Conservation (phyloP, 2,113 vertebrate species). For the Cryptotis parvus region DNA sequence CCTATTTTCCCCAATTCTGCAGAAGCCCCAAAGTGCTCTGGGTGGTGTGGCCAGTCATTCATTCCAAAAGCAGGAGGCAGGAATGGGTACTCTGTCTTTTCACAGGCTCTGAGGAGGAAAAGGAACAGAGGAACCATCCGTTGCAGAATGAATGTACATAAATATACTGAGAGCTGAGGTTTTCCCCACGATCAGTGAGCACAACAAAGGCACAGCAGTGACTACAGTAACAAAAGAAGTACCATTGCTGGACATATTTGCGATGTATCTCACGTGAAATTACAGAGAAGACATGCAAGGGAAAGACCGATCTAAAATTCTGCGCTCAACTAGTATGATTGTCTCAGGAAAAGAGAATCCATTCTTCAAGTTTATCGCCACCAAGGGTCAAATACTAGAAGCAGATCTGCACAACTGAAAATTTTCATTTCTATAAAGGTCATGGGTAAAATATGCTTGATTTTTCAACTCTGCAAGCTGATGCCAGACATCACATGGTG, state of each 20-base stretch:
- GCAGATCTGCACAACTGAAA: background rate
- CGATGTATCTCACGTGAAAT: background rate
- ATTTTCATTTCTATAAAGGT: slow-evolving; percentile 53
- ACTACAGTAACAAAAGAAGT: background rate
- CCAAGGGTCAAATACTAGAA: background rate
- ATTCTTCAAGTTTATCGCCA: background rate
- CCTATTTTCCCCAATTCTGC: background rate
- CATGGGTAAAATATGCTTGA: slow-evolving; percentile 43
- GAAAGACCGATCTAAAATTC: background rate
- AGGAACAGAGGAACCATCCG: background rate
- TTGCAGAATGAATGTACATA: background rate
- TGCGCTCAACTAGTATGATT: background rate
- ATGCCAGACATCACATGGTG: background rate
- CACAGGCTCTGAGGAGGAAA: background rate
- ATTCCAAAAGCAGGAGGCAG: background rate
- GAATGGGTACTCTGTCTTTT: no score
- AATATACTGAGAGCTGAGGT: background rate
- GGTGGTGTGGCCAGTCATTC: background rate
- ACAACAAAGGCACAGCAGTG: background rate
- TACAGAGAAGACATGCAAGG: background rate
- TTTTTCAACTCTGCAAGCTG: slow-evolving; percentile 57
- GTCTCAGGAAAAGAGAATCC: background rate
- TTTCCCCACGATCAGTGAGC: background rate
- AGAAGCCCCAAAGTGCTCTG: background rate
- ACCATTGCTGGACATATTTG: background rate